Percentiles rank a stretch among this genome's conserved stretches.
Evolutionary conservation across 2,888 invertebrate genomes (phyloP).

Genomic region (Nymphalis c-album): DNA sequence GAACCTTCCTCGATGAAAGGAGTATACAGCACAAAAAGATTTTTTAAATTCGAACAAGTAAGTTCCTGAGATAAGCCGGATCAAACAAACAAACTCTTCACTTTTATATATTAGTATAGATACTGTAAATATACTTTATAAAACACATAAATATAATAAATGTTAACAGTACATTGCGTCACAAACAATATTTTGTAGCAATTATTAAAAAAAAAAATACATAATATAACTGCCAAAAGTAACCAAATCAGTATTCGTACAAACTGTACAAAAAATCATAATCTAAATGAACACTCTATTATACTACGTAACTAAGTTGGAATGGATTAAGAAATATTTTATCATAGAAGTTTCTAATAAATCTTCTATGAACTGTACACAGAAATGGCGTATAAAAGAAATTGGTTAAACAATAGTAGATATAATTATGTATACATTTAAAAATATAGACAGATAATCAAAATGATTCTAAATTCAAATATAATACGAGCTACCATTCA

Average conservation of each 20-base stretch:
- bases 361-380: neutral
- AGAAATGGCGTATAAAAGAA: neutral
- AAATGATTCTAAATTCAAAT: neutral
- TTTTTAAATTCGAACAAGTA: too few species aligned
- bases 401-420: neutral
- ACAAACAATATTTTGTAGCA: neutral
- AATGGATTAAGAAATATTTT: conserved; percentile 46
- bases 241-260: conserved; percentile 11
- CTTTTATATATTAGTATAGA: too few species aligned
- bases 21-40: too few species aligned
- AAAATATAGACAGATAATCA: neutral
- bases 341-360: conserved; percentile 1
- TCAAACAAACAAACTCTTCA: too few species aligned
- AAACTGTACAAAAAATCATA: conserved; percentile 10
- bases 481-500: neutral
- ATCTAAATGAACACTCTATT: conserved; percentile 23
- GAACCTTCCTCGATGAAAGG: too few species aligned
- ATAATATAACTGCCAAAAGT: neutral
- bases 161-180: neutral
- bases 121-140: too few species aligned
- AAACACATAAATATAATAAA: neutral
- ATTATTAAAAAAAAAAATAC: neutral
- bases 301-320: conserved; percentile 50
- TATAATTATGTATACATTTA: neutral
- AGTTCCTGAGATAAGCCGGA: too few species aligned